Base-by-base conservation (phyloP, 2,888 invertebrate genomes). In the Dugesia japonica region DNA sequence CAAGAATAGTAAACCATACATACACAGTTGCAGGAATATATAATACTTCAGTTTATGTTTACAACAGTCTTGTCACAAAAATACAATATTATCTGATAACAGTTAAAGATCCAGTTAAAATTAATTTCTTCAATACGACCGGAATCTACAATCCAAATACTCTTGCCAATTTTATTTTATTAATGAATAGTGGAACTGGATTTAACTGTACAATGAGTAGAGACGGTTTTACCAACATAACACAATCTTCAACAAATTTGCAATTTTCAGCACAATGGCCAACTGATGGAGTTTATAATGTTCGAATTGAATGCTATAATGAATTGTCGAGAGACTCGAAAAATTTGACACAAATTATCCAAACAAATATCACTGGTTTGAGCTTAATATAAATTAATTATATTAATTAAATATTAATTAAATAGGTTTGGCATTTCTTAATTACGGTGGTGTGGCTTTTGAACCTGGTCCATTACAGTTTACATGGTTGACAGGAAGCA, bases 201-300 rank as follows among this genome's bases (percentile, higher is more conserved):
- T 56, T 56, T n/a, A 56, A 56, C 23, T 56, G 56, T 56, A 56
- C 56, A n/a, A 20, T 56, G 56, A 56, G 56, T 56, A n/a, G 56
- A 56, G 56, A 56, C 17, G 56, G 56, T 1, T 9, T 56, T 9
- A 23, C 56, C 7, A 56, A 56, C 17, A 56, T 56, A 56, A 56
- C 56, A 7, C 56, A 56, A 56, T 23, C 56, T 9, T 56, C 56
- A 13, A 56, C 56, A 13, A 56, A 56, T 56, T 23, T 56, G 20
- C 23, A 4, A 23, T 56, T 56, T 56, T 4, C 23, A 9, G 1
- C 17, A 9, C 56, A 56, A 56, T 56, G 56, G 56, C 20, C 56
- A 56, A 56, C n/a, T 1, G 56, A 56, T 7, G 56, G 56, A 56
- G 1, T 13, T 56, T 56, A 56, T n/a, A 56, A 56, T 56, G 20